A percentile compares a stretch with the other conserved stretches of the same genome.
These are phyloP conservation scores for Cantharis nigra DNA, from an alignment of 2,888 invertebrate species.

Conservation along the genomic window DNA sequence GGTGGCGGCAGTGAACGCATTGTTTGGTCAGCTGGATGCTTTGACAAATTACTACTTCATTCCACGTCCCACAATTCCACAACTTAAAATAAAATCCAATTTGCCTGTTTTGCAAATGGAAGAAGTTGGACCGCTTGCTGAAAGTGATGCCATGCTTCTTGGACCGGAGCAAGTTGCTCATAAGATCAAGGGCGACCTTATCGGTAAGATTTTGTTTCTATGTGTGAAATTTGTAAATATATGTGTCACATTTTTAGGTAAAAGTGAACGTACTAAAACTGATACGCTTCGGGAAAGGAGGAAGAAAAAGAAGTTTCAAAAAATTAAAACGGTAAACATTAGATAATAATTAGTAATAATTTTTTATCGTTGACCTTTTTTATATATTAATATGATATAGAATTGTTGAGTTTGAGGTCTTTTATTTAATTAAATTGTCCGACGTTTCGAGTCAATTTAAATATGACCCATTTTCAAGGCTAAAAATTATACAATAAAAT, in stretches of 20 bases:
- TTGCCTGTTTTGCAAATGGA: conserved; percentile 91
- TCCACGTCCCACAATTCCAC: conserved; percentile 83
- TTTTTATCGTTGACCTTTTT: too few species aligned
- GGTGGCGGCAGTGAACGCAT: conserved; percentile 60
- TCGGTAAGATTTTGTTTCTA: conserved; percentile 45
- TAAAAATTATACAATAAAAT: too few species aligned
- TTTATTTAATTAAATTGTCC: too few species aligned
- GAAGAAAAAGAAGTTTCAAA: conserved; percentile 83
- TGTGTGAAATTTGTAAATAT: background rate
- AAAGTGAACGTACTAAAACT: conserved; percentile 80
- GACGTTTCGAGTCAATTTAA: too few species aligned
- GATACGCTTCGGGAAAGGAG: conserved; percentile 90
- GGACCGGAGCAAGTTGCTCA: conserved; percentile 90
- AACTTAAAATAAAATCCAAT: conserved; percentile 89
- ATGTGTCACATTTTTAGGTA: conserved; percentile 50
- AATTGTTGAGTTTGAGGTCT: too few species aligned
- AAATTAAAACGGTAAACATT: conserved; percentile 55
- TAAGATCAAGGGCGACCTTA: conserved; percentile 59
- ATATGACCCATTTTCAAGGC: too few species aligned
- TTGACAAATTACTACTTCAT: conserved; percentile 94
- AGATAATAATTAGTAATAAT: too few species aligned
- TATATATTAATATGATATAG: too few species aligned
- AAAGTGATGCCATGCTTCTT: conserved; percentile 80
- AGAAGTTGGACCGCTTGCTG: conserved; percentile 91
- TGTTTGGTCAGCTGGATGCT: conserved; percentile 89